phyloP scores from a whole-genome alignment of 2,888 invertebrate genomes.

The Crepidodera aurea region DNA sequence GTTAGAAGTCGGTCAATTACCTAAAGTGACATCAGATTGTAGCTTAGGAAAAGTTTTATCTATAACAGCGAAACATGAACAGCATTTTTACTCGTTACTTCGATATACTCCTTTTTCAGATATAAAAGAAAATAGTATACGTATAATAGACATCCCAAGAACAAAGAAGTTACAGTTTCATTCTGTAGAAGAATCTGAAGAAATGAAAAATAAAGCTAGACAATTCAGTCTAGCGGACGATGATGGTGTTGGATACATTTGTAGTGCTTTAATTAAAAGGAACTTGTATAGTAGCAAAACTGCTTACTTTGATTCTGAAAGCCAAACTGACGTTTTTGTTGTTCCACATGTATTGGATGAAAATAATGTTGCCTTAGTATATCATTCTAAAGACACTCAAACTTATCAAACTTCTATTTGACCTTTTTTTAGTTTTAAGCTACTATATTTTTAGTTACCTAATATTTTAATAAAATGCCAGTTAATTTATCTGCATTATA shows the following conservation, averaged over 20 bases:
- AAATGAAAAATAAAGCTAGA: constrained; percentile 26
- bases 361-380: constrained; percentile 20
- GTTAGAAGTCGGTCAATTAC: constrained; percentile 32
- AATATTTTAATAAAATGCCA: too few relatives aligned
- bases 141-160: constrained; percentile 42
- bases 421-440: too few relatives aligned
- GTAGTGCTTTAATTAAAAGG: constrained; percentile 37
- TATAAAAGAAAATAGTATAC: constrained; percentile 41
- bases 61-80: constrained; percentile 34
- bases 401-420: neutral
- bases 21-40: constrained; percentile 39
- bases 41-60: constrained; percentile 36
- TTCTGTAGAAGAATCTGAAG: constrained; percentile 1
- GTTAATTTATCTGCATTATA: too few relatives aligned
- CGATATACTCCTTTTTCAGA: constrained; percentile 46
- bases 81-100: constrained; percentile 42
- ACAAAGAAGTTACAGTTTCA: constrained; percentile 41
- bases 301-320: constrained; percentile 31
- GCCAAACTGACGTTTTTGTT: constrained; percentile 43
- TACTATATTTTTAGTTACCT: neutral
- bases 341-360: constrained; percentile 34
- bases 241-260: constrained; percentile 45
- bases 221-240: constrained; percentile 42
- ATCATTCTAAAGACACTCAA: constrained; percentile 15
- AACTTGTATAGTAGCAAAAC: constrained; percentile 11